Base-by-base conservation (phyloP, 2,888 invertebrate species). In the Rhamphomyia laevipes region DNA sequence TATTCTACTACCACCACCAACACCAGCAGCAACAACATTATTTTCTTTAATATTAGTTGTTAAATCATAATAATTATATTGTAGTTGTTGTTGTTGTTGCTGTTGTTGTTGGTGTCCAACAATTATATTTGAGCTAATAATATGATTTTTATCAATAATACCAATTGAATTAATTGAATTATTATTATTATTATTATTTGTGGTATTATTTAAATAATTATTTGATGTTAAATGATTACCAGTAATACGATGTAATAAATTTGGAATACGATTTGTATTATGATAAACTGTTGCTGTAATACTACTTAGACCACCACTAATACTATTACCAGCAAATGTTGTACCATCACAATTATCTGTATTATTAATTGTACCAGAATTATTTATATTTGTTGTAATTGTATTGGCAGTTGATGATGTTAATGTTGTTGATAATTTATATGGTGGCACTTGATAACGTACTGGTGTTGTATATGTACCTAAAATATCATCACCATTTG, bases 401-500 rank as follows among this genome's bases (percentile, higher is more conserved):
- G 31, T 43, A 43, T 31, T 43, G 11, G 18, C 4, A 16, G 47
- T 51, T 56, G 49, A 52, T 55, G 38, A 56, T 51, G 7, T 63
- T 40, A 45, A 58, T 61, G 49, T 60, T 59, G 48, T 62, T 62
- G 55, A 65, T 59, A 59, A 56, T 53, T 58, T 49, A 13, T 54
- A 27, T 27, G 13, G 56, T 59, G 68, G 65, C 61, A 67, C 67
- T 57, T 66, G 64, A 56, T 70, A 67, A 48, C 77, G 77, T 58
- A 80, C 70, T 45, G 77, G 68, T 47, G 78, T 76, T 55, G 88
- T 86, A 71, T 78, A 84, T 53, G 85, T 80, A 52, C 89, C 84
- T 21, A 59, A 49, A 51, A 77, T 69, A 57, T 86, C 74, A 59
- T 77, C 77, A 1, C 62, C 63, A 33, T 52, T 54, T 46, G 71